Base-by-base conservation (phyloP, 2,888 invertebrate species). In the Notodonta ziczac region DNA sequence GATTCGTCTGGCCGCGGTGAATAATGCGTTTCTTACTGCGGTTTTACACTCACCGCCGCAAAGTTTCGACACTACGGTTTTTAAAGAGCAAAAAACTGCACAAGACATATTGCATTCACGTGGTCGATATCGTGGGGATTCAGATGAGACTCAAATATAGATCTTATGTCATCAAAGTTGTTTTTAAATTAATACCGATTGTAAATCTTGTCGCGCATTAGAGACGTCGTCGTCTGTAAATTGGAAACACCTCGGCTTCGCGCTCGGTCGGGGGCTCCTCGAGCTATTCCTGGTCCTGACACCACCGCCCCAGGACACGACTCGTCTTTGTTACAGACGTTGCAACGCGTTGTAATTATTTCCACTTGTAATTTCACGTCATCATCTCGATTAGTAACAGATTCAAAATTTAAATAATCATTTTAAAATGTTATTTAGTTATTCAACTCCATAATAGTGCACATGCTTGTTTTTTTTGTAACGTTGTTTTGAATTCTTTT, bases 281-380 rank as follows among this genome's bases (percentile, higher is more conserved):
- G 74, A 84, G 88, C 91, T 91, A 91, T 91, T 91, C 86, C 89
- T 92, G 93, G 82, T 78, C 71, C 76, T 92, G 93, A 91, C 92
- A 87, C 83, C 78, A 79, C 67, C 78, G 77, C 79, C 78, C 77
- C 81, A 69, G 78, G 83, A 82, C 71, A 69, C 71, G 79, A 73
- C 81, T 72, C 78, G 82, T 83, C 86, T 87, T 89, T 89, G 90
- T 88, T 85, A 80, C 81, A 85, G 85, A 87, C 89, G 85, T 84
- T 78, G 74, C 82, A 78, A 77, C 81, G 83, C 82, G 81, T 81
- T 86, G 84, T 90, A 91, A 91, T 92, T 91, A 89, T 87, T 83
- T 83, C 82, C 85, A 87, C 81, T 86, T 84, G 85, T 84, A 83
- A 80, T 83, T 86, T 81, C 83, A 76, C 78, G 81, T 82, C 84